phyloP scores from a whole-genome alignment of 1,140 invertebrate species.

The Trypoxylus dichotomus region DNA sequence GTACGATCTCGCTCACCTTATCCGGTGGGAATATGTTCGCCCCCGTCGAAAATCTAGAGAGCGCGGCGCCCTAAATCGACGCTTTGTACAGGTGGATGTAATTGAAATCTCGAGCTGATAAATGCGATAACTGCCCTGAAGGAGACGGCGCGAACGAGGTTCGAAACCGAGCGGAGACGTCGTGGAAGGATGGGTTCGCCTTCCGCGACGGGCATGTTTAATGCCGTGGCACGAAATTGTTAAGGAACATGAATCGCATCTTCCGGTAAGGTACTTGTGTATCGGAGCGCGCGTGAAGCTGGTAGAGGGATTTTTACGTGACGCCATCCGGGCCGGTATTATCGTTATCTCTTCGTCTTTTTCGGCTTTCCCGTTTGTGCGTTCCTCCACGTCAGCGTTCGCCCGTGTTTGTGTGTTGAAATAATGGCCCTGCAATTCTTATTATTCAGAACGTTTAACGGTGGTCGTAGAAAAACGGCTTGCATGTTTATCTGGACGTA shows the following conservation, averaged over 20 bases:
- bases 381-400: too few species aligned
- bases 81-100: constrained; percentile 37
- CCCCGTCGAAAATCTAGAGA: not conserved
- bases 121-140: constrained; percentile 34
- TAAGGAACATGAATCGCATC: constrained; percentile 47
- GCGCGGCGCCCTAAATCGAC: not conserved
- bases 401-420: too few species aligned
- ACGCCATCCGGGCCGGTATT: not conserved
- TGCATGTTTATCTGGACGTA: too few species aligned
- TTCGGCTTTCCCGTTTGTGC: too few species aligned
- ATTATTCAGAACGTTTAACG: too few species aligned
- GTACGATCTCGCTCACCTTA: not conserved
- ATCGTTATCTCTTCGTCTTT: too few species aligned
- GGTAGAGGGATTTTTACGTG: not conserved
- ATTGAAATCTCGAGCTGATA: constrained; percentile 41
- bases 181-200: not conserved
- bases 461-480: too few species aligned
- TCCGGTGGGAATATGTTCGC: too few species aligned
- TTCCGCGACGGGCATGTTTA: constrained; percentile 38
- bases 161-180: not conserved
- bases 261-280: not conserved
- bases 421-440: too few species aligned
- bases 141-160: not conserved
- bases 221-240: constrained; percentile 46
- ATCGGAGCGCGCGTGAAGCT: not conserved